phyloP scores from a whole-genome alignment of 2,113 vertebrate species.

The Halcyon senegalensis region DNA sequence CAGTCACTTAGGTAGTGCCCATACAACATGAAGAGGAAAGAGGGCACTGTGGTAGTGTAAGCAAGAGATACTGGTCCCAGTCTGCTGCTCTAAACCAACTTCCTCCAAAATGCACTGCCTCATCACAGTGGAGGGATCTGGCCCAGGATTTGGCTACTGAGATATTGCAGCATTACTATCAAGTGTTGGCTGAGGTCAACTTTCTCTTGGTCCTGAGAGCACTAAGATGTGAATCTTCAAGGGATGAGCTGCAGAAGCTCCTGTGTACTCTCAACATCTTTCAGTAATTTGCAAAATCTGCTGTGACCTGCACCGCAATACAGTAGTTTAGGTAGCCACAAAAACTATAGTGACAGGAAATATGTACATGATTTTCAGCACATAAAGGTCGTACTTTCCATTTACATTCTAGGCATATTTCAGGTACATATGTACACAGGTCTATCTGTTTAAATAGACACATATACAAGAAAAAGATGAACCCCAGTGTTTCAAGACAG shows the following conservation, averaged over 20 bases:
- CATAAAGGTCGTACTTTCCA: neutral
- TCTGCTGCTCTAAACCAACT: neutral
- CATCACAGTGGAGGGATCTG: neutral
- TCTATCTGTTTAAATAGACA: neutral
- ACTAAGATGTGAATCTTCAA: neutral
- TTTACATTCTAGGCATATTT: neutral
- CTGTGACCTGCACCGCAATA: neutral
- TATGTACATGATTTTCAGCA: neutral
- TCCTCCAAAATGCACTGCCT: neutral
- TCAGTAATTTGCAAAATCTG: neutral
- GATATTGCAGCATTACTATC: neutral
- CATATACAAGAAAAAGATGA: neutral
- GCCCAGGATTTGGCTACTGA: neutral
- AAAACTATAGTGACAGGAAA: neutral
- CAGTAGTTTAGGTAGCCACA: neutral
- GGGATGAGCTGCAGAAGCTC: neutral
- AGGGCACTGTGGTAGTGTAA: neutral
- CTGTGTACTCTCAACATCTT: neutral
- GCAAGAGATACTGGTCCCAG: neutral
- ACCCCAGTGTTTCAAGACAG: neutral
- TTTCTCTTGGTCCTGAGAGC: neutral
- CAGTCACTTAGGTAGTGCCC: no score
- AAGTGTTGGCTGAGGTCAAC: neutral
- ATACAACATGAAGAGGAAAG: accelerated
- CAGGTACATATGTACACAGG: neutral